Base-by-base conservation (phyloP, 2,888 invertebrate species). In the Pollenia labialis region DNA sequence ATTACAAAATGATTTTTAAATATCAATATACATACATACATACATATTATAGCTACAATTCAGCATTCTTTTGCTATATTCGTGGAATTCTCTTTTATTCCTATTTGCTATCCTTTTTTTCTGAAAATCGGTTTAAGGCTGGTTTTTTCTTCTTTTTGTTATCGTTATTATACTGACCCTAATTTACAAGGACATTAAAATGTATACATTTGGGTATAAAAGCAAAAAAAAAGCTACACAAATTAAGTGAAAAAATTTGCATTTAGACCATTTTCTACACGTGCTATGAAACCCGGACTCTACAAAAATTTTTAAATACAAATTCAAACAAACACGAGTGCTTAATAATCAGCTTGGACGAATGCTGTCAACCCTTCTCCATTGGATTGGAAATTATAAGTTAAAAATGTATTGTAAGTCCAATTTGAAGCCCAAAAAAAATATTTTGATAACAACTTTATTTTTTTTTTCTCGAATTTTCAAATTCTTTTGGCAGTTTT, bases 121-220 rank as follows among this genome's bases (percentile, higher is more conserved):
- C n/a, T 18, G 2, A n/a, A n/a, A 9, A n/a, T n/a, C 32, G 32
- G 11, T 4, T 23, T 23, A 71, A 23, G 62, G 23, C 46, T 52
- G 2, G 8, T 54, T 46, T 4, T 42, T 76, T 64, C 4, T 54
- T 42, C n/a, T 66, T 60, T 8, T 32, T 18, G 12, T 18, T 76
- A 16, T 54, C 16, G 32, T 46, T 32, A 14, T 77, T 72, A 44
- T 74, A 77, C 77, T 81, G 81, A 85, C 85, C 85, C 81, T 85
- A 81, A 81, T 85, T 85, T 77, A 48, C 48, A 62, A 72, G 62
- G 72, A 79, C 74, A 79, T 79, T 81, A 58, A 68, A 81, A 77
- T 72, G 71, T 68, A 23, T 23, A 77, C 76, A 69, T 68, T 68
- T 68, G 40, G 62, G 2, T 23, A 44, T 52, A 12, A 69, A 16